Evolutionary conservation across 2,113 vertebrate genomes (phyloP).

Genomic region (Ursus arctos): DNA sequence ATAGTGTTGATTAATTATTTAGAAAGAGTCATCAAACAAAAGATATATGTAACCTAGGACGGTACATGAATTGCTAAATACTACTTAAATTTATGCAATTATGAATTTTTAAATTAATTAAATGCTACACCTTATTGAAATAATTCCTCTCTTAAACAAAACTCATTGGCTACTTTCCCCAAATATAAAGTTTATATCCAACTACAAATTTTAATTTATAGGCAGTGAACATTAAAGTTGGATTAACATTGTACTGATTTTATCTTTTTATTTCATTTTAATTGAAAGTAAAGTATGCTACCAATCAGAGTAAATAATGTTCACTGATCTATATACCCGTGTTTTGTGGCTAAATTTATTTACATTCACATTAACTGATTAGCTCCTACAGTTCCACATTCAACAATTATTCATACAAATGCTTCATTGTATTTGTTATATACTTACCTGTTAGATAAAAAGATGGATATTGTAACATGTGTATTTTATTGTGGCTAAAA

Average conservation of each 20-base stretch:
- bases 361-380: slow-evolving; percentile 33
- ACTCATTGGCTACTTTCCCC: slow-evolving; percentile 5
- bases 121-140: neutral
- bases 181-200: slow-evolving; percentile 50
- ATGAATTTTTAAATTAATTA: slow-evolving; percentile 23
- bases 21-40: neutral
- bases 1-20: neutral
- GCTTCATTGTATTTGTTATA: neutral
- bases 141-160: slow-evolving; percentile 59
- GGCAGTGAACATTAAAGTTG: slow-evolving; percentile 45
- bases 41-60: neutral
- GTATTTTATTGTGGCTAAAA: slow-evolving; percentile 23
- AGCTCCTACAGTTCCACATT: neutral
- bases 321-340: neutral
- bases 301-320: neutral
- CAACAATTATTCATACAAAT: slow-evolving; percentile 25
- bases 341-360: slow-evolving; percentile 46
- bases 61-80: neutral
- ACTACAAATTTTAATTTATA: slow-evolving; percentile 60
- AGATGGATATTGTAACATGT: neutral
- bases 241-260: slow-evolving; percentile 53
- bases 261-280: slow-evolving; percentile 27
- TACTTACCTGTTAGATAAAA: slow-evolving; percentile 20
- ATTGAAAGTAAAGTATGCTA: slow-evolving; percentile 28
- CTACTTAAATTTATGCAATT: neutral